Percentiles rank a stretch among this genome's conserved stretches.
phyloP scores from a whole-genome alignment of 1,140 invertebrate genomes.

The Rhagoletis zephyria region DNA sequence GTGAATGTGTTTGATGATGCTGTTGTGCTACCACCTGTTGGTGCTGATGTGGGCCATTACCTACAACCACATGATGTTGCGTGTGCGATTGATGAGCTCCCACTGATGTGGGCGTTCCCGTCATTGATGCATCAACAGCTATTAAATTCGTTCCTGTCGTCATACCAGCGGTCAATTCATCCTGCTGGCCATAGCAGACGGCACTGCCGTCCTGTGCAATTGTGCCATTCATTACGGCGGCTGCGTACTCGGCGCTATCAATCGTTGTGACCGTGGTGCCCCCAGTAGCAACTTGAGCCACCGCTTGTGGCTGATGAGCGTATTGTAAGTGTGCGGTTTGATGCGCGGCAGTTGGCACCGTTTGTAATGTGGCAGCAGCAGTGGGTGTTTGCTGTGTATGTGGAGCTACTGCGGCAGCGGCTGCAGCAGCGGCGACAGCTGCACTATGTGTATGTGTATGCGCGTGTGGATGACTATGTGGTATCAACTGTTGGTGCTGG shows the following conservation, averaged over 20 bases:
- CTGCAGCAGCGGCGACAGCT: constrained; percentile 50
- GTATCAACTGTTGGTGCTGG: constrained; percentile 55
- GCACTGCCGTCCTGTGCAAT: constrained; percentile 68
- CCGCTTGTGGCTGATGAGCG: constrained; percentile 46
- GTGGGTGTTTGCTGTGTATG: constrained; percentile 38
- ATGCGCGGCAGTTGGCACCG: constrained; percentile 65
- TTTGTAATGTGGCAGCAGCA: constrained; percentile 54
- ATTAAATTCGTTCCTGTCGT: constrained; percentile 70
- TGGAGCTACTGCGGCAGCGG: constrained; percentile 53
- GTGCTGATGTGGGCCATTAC: constrained; percentile 61
- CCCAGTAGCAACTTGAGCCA: constrained; percentile 55
- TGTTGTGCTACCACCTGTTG: constrained; percentile 43
- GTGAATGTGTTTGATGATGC: constrained; percentile 58
- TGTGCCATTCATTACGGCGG: constrained; percentile 72
- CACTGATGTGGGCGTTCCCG: constrained; percentile 53
- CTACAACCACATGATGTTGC: constrained; percentile 62
- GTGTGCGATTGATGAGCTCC: constrained; percentile 57
- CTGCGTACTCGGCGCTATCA: constrained; percentile 69
- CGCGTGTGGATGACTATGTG: constrained; percentile 55
- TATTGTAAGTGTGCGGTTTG: constrained; percentile 54
- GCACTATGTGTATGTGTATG: constrained; percentile 58
- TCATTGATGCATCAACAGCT: constrained; percentile 63
- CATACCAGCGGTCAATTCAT: constrained; percentile 55
- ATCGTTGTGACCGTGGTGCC: constrained; percentile 60
- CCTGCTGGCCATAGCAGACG: constrained; percentile 68